Conservation (phyloP, 1,140 invertebrate genomes). For the Planococcus citri region DNA sequence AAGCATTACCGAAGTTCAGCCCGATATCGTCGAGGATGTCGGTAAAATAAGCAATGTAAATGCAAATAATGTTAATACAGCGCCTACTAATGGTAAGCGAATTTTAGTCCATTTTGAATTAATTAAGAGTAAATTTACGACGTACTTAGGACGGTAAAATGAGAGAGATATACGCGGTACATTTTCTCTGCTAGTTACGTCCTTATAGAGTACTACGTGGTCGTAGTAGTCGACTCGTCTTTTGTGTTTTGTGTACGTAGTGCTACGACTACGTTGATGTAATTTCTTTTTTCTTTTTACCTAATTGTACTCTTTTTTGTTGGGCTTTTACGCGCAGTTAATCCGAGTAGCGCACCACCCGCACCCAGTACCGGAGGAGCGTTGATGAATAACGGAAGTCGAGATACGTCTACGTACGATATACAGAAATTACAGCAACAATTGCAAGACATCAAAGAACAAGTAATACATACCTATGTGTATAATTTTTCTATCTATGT, state of each 20-base stretch:
- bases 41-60: constrained; percentile 8
- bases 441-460: constrained; percentile 93
- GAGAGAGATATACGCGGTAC: no score
- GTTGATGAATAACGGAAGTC: constrained; percentile 71
- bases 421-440: constrained; percentile 75
- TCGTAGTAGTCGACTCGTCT: no score
- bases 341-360: not conserved
- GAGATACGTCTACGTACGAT: constrained; percentile 59
- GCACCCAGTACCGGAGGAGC: constrained; percentile 28
- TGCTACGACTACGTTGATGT: no score
- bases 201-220: no score
- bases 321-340: not conserved
- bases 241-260: no score
- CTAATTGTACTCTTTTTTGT: not conserved
- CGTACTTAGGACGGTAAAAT: not conserved
- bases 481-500: no score
- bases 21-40: constrained; percentile 13
- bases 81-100: not conserved
- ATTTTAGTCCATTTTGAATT: not conserved
- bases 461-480: constrained; percentile 43
- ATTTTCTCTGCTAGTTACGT: no score
- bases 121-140: constrained; percentile 9
- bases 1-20: not conserved
- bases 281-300: no score
- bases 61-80: constrained; percentile 9